Base-by-base conservation (phyloP, 2,113 vertebrate genomes). In the Perca schrenkii region DNA sequence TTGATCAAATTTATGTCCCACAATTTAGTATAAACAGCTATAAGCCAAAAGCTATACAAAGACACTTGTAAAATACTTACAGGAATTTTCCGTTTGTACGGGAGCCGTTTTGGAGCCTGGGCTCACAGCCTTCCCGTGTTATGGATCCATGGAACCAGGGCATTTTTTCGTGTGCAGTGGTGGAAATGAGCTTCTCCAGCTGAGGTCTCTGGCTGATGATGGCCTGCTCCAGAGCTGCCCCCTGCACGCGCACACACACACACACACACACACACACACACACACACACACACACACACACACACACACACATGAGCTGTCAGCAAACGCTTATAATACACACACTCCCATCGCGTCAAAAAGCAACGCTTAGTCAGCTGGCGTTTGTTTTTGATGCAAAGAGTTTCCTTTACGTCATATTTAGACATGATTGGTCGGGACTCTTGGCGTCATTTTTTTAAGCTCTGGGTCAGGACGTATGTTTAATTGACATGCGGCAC, bases 201-300 rank as follows among this genome's bases (percentile, higher is more conserved):
- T 98, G 97, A 40, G 98, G 98, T 64, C 96, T 97, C 92, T 99
- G 98, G 83, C 98, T 99, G 90, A 99, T 99, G 84, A 99, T 98
- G 56, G 98, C 98, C 91, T 98, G 98, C 56, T 99, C 98, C 71
- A 99, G 94, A 57, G 96, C 97, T 25, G 97, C 92, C 0, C 97
- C 98, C 98, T 99, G 83, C 16, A 88, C 43, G 88, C 14, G 65
- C 50, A 61, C 40, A 43, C 40, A 43, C 36, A 10, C 36, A 40
- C 36, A 40, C 36, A 40, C 36, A 40, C 36, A 40, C 36, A 40
- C 36, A 31, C 28, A 31, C 28, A 31, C 28, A 31, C 28, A 31
- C 28, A 31, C 28, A 31, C 16, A 88, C 31, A 69, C 43, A 90
- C 14, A 68, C 50, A 61, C 40, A 43, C 40, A 43, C 40, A 43